Conservation (phyloP, 2,113 vertebrate genomes). For the Pangasianodon hypophthalmus region DNA sequence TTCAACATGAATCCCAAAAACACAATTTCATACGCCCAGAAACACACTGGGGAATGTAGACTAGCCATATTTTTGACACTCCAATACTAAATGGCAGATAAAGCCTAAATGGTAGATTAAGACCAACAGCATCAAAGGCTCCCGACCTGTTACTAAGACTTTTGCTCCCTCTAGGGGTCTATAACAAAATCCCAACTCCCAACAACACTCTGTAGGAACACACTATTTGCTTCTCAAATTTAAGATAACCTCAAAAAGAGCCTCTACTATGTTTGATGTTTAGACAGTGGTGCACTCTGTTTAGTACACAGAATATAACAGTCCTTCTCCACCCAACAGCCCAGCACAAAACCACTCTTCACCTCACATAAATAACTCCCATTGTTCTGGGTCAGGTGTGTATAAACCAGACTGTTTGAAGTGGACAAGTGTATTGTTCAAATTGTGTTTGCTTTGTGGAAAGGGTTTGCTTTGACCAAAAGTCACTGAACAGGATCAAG, state of each 20-base stretch:
- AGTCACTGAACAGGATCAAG: neutral
- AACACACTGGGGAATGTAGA: neutral
- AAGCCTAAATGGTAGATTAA: neutral
- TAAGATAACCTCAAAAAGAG: conserved; percentile 40
- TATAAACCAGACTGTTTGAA: conserved; percentile 32
- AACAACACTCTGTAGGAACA: neutral
- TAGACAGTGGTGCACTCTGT: conserved; percentile 15
- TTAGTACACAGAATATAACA: conserved; percentile 41
- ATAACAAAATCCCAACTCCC: conserved; percentile 7
- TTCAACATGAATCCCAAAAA: neutral
- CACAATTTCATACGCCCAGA: conserved; percentile 3
- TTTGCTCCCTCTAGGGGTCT: conserved; percentile 54
- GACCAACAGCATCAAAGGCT: neutral
- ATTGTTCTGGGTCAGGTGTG: conserved; percentile 37
- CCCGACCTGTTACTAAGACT: conserved; percentile 37
- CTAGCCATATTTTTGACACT: neutral
- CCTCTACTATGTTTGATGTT: conserved; percentile 33
- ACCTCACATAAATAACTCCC: conserved; percentile 43
- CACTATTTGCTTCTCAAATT: conserved; percentile 16
- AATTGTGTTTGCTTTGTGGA: conserved; percentile 26
- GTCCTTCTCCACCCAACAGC: conserved; percentile 33
- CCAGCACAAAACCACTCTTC: conserved; percentile 38
- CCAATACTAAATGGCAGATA: neutral
- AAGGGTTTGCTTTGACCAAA: conserved; percentile 21
- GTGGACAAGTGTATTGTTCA: conserved; percentile 29